Evolutionary conservation across 2,888 invertebrate genomes (phyloP), one percentile per base, ranked within the genome.

Genomic region (Metellina segmentata): DNA sequence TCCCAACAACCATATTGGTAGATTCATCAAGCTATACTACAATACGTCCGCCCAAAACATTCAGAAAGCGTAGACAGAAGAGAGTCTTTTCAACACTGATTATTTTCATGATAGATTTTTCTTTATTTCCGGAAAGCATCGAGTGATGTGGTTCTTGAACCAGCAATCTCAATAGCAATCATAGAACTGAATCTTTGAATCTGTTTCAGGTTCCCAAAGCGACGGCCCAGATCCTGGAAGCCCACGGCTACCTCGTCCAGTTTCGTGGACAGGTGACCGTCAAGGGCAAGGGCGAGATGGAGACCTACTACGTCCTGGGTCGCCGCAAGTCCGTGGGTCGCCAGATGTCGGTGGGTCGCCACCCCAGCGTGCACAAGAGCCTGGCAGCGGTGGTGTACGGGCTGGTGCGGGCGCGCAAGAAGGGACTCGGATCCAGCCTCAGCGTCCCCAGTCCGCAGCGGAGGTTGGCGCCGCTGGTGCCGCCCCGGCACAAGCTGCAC

Each of bases 271-370:
- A 96, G 89, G 97, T 99, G 89, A 97, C 97, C 92, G 98, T 99
- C 52, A 99, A 99, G 95, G 99, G 99, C 92, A 99, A 99, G 95
- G 99, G 99, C 0, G 96, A 97, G 93, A 98, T 99, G 98, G 97
- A 98, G 95, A 99, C 98, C n/a, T 98, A 97, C 95, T 98, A 97
- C 95, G 97, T 99, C 85, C 95, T 96, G 82, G 97, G 97, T 20
- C 92, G 93, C 96, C 93, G 93, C 19, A 74, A 78, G 16, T 77
- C 83, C 0, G 93, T 93, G 5, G 92, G 92, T 48, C 79, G 93
- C 13, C 83, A 86, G 53, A 87, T 88, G 90, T 93, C 93, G 4
- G 89, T 93, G 53, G 93, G 93, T 9, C 95, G 97, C 78, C 96
- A 97, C 94, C 96, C 97, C 4, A 97, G 97, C 93, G 97, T 96